Base-by-base conservation (phyloP, 2,113 vertebrate species). In the Plecturocebus donacophilus region DNA sequence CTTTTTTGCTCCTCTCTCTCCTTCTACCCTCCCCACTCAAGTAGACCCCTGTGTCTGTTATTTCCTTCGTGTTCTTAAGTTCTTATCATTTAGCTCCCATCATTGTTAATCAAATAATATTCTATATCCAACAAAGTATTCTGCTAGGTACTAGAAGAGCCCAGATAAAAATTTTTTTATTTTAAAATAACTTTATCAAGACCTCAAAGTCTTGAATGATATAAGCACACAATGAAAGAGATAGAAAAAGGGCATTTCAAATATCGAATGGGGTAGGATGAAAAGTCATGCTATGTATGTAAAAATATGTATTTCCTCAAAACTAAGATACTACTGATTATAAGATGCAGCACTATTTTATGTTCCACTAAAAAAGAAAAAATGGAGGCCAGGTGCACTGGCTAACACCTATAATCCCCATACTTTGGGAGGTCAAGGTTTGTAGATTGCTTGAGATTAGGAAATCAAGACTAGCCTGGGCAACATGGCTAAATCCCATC, bases 61-160 rank as follows among this genome's bases (percentile, higher is more conserved):
- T 64, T 64, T 30, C 12, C 27, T 64, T 64, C 25, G 27, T 64
- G 61, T 64, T 64, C 61, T 2, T 30, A 64, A 64, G 61, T 30
- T 64, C 61, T 30, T 30, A 64, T 6, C 61, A 64, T 64, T 64
- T 13, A 64, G 61, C 61, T 13, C 61, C 61, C 27, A 30, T 30
- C 70, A 89, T 58, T 97, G 73, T 85, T 90, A 93, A 81, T 54
- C 66, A 93, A 91, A 88, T 38, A 83, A 71, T 54, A 95, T 54
- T 13, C 19, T 58, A 52, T 90, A n/a, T 79, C n/a, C 75, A 90
- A 96, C 73, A 92, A 86, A 86, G 21, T 77, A 91, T 47, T 88
- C 40, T 82, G 45, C 25, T 88, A 89, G 8, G 35, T 97, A n/a
- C 64, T 92, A 3, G 38, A 92, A 91, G 47, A 90, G 66, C 30